Base-by-base conservation (phyloP, 2,888 invertebrate genomes). In the Thalpophila matura region DNA sequence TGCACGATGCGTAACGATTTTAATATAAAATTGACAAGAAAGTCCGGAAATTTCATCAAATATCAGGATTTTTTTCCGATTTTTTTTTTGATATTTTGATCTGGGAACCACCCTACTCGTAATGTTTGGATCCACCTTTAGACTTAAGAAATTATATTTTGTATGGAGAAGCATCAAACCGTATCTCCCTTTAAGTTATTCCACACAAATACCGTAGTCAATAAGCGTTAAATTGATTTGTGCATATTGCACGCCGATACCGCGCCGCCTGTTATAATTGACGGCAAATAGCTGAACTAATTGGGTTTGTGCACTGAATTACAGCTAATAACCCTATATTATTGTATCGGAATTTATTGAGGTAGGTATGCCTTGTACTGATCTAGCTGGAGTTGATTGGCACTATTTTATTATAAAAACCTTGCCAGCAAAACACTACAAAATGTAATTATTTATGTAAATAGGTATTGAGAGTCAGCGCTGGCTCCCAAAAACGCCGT, bases 151-250 rank as follows among this genome's bases (percentile, higher is more conserved):
- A 43, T 5, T 10, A 31, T 10, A 20, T 40, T 46, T 33, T 35
- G 14, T 33, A 33, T 47, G 16, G 14, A 22, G 1, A 38, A 37
- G 10, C 12, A 20, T 1, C 3, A 6, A 40, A 46, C 6, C 14
- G 14, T 6, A 14, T 10, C 1, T 10, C 1, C 33, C 5, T 18
- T 20, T 24, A 49, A 42, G 43, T 47, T 71, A 76, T 58, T 46
- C 47, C 47, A 24, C 27, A 18, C 18, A 29, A 61, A 73, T 61
- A 42, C 55, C 67, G 4, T 2, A 53, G 12, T 61, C 49, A 77
- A 72, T 77, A 22, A 37, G 51, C 61, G 68, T 53, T 62, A 74
- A 76, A 73, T 74, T 77, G 61, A 77, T 77, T 71, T 56, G 58
- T 73, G 76, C 57, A 77, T 57, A 72, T 43, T 60, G 56, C 50